Base-by-base conservation (phyloP, 2,888 invertebrate genomes). In the Limnephilus marmoratus region DNA sequence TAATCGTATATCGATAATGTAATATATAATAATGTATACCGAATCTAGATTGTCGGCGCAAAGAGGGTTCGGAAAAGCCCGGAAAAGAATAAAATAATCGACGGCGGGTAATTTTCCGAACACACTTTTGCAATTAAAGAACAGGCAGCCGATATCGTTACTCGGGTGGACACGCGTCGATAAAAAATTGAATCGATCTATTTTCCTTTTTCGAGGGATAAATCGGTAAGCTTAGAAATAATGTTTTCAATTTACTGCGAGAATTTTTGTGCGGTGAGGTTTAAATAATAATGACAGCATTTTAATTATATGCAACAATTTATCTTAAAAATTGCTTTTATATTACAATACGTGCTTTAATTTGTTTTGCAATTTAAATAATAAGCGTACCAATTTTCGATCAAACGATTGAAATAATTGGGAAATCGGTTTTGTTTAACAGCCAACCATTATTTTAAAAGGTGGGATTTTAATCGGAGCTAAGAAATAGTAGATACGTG, bases 1-100 rank as follows among this genome's bases (percentile, higher is more conserved):
- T 83, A 86, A 45, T 86, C 86, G 86, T 37, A 86, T 86, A 86
- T 86, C 86, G 86, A 86, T 86, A 86, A 45, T 68, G 68, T 68
- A 31, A 31, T 31, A n/a, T 68, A 68, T 68, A 68, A 68, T 24
- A n/a, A 68, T 45, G 86, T 45, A 29, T 45, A 86, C 86, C 86
- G 83, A 83, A 83, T 37, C 37, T 83, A 83, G 83, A 83, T 37
- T 83, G 37, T 29, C 49, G 45, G 13, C 86, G 41, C 45, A 45
- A 29, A n/a, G 37, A 45, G 49, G 86, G 45, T 86, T 45, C 29
- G 49, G 86, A 45, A 41, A 86, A n/a, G 7, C 85, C 29, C 86
- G 29, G 86, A 12, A n/a, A 86, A n/a, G 86, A 45, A n/a, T 68
- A n/a, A n/a, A 68, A n/a, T 68, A 68, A 86, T 86, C 86, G 41